Evolutionary conservation across 2,113 vertebrate species (phyloP).

Genomic region (Phaethon lepturus): DNA sequence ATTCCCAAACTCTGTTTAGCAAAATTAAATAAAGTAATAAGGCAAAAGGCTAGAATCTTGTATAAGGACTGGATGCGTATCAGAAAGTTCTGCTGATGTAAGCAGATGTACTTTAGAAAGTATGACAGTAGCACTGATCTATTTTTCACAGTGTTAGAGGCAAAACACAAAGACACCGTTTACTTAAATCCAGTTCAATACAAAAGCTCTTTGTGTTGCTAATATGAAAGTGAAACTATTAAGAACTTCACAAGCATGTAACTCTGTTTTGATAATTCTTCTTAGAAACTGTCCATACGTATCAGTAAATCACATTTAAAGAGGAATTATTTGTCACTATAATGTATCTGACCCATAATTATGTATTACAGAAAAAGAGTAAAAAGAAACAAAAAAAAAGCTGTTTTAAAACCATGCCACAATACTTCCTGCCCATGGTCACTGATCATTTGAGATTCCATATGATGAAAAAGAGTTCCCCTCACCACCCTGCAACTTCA

Average conservation of each 20-base stretch:
- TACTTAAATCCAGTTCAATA: background rate
- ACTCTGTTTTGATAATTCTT: background rate
- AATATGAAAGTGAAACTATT: slow-evolving; percentile 21
- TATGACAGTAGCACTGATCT: background rate
- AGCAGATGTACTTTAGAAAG: background rate
- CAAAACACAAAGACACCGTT: background rate
- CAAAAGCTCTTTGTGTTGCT: background rate
- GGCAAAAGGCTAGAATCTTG: background rate
- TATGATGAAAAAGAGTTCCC: background rate
- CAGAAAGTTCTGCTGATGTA: background rate
- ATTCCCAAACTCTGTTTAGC: background rate
- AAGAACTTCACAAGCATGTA: background rate
- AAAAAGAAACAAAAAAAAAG: background rate
- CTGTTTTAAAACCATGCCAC: background rate
- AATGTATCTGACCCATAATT: background rate
- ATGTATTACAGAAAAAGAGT: background rate
- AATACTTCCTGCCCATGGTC: background rate
- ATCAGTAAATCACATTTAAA: background rate
- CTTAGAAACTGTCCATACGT: background rate
- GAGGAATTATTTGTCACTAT: background rate
- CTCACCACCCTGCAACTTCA: background rate
- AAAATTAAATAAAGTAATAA: background rate
- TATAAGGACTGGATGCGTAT: background rate
- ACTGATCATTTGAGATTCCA: background rate
- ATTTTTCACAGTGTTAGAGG: background rate